phyloP scores from a whole-genome alignment of 2,113 vertebrate genomes.

The Theristicus caerulescens region DNA sequence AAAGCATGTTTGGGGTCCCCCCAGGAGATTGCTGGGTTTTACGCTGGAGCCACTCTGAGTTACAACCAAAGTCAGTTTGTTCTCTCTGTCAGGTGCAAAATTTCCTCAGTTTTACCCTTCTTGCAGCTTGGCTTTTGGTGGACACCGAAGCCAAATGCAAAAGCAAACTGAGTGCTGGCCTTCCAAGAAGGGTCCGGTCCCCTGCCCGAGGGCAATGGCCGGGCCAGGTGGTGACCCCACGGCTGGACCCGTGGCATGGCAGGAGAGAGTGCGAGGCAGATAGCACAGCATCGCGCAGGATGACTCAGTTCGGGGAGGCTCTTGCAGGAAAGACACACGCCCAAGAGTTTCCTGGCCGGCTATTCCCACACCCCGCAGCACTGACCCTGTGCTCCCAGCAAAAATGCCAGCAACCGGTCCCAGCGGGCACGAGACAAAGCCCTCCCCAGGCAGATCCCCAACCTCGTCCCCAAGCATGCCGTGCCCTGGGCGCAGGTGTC shows the following conservation, averaged over 20 bases:
- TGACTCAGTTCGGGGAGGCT: conserved; percentile 40
- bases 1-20: background rate
- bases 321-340: conserved; percentile 52
- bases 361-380: background rate
- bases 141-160: background rate
- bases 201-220: rapidly evolving
- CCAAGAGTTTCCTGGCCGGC: conserved; percentile 42
- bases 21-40: background rate
- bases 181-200: background rate
- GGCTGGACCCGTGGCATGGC: background rate
- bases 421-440: rapidly evolving
- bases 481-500: background rate
- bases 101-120: background rate
- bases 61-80: background rate
- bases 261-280: rapidly evolving
- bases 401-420: rapidly evolving
- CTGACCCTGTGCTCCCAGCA: background rate
- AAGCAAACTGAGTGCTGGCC: rapidly evolving
- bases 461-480: rapidly evolving
- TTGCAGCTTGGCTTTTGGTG: background rate
- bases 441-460: background rate
- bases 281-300: rapidly evolving
- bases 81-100: background rate
- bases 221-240: background rate
- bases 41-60: background rate